phyloP scores from a whole-genome alignment of 1,140 invertebrate genomes.

The Marisa cornuarietis region DNA sequence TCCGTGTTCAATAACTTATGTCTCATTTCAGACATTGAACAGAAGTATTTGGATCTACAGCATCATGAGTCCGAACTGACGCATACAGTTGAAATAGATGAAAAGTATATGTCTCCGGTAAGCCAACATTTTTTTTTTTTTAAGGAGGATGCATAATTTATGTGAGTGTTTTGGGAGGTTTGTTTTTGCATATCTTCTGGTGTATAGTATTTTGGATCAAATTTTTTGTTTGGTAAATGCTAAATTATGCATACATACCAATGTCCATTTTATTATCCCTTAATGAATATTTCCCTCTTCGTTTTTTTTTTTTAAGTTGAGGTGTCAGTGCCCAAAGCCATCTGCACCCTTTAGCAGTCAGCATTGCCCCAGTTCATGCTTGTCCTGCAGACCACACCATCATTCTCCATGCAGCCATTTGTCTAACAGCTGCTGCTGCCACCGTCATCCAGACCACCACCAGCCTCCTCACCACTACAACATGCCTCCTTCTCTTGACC shows the following conservation, averaged over 20 bases:
- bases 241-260: too few species aligned
- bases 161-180: too few species aligned
- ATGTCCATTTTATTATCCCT: too few species aligned
- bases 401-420: background rate
- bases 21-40: slow-evolving; percentile 15
- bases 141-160: too few species aligned
- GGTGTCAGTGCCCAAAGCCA: background rate
- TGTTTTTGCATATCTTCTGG: too few species aligned
- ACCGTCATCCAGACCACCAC: background rate
- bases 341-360: background rate
- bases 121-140: too few species aligned
- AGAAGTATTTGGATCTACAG: background rate
- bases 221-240: too few species aligned
- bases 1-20: too few species aligned
- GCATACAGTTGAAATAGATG: background rate
- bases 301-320: background rate
- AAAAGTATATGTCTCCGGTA: background rate
- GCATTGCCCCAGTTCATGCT: slow-evolving; percentile 1
- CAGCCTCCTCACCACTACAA: background rate
- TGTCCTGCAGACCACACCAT: slow-evolving; percentile 4
- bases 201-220: too few species aligned
- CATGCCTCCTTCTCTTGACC: background rate
- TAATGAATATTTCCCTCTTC: too few species aligned
- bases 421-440: slow-evolving; percentile 6
- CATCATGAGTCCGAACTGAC: background rate